These are phyloP conservation scores for Pachydiplax longipennis DNA, from an alignment of 2,888 invertebrate species.

Conservation along the genomic window DNA sequence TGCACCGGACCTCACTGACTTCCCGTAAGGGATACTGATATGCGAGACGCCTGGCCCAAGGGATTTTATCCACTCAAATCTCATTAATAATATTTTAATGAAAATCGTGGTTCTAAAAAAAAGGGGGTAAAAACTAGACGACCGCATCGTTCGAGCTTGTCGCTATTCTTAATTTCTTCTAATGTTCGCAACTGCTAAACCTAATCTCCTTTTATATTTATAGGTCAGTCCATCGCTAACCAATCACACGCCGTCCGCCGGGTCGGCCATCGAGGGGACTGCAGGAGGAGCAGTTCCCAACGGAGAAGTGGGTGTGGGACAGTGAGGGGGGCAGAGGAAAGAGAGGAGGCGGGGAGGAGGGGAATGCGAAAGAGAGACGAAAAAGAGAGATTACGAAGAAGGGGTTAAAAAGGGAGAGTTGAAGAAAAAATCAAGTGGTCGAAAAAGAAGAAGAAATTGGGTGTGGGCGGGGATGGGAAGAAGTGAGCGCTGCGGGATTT, in stretches of 20 bases:
- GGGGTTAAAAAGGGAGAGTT: neutral
- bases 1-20: too few relatives aligned
- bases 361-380: neutral
- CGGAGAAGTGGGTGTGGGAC: slow-evolving; percentile 21
- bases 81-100: too few relatives aligned
- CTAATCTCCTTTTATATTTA: neutral
- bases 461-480: neutral
- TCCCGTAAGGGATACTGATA: too few relatives aligned
- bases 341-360: neutral
- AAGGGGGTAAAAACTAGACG: too few relatives aligned
- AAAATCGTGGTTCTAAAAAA: too few relatives aligned
- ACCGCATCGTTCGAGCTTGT: too few relatives aligned
- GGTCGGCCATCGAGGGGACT: slow-evolving; percentile 15
- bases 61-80: too few relatives aligned
- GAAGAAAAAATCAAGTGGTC: too few relatives aligned
- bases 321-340: neutral
- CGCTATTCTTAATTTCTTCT: too few relatives aligned
- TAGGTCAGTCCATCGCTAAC: slow-evolving; percentile 20
- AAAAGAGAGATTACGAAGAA: neutral
- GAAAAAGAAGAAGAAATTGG: neutral
- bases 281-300: slow-evolving; percentile 19
- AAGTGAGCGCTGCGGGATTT: neutral
- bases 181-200: too few relatives aligned
- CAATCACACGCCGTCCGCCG: slow-evolving; percentile 23
- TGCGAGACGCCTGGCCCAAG: too few relatives aligned